Evolutionary conservation across 2,113 vertebrate genomes (phyloP), one percentile per base, ranked within the genome.

Genomic region (Brachionichthys hirsutus): DNA sequence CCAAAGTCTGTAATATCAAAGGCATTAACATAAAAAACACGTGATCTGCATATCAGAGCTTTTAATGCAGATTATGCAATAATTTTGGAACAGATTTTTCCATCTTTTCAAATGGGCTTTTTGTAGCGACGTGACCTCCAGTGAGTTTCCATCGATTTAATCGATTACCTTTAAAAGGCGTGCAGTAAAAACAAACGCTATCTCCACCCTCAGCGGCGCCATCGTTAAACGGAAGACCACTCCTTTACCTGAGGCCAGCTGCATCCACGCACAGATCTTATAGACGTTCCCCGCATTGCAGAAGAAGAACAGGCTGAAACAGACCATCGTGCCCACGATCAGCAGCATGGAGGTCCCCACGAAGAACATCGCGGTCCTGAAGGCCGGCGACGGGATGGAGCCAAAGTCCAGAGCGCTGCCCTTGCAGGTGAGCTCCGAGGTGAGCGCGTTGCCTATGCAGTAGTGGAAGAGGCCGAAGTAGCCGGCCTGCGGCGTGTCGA

Each of bases 391-490:
- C 0, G 96, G 96, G 85, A 98, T 97, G 54, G 94, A 94, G 55
- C 59, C 80, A 68, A 99, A 98, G 80, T 97, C 94, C 43, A 99
- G 87, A 0, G 91, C 77, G 75, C 95, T 94, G 48, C 97, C 97
- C 71, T 96, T 98, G 67, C 97, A 99, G 80, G 79, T 92, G 70
- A 98, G 94, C 88, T 98, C 95, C 0, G 94, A 93, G 10, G 96
- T 96, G 51, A 98, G 91, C 49, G 95, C 94, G 71, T 98, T 98
- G 54, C 97, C 96, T 76, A 98, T 93, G 79, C 96, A 99, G 82
- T 98, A 98, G 80, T 95, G 92, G 86, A 95, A 97, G 40, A 99
- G 94, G 64, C 97, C 97, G 15, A 99, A 98, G 86, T 98, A 98
- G 0, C 96, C 97, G 1, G 95, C 94, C 80, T 97, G 94, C 0